Conservation (phyloP, 2,888 invertebrate genomes). For the Drosophila paramelanica region DNA sequence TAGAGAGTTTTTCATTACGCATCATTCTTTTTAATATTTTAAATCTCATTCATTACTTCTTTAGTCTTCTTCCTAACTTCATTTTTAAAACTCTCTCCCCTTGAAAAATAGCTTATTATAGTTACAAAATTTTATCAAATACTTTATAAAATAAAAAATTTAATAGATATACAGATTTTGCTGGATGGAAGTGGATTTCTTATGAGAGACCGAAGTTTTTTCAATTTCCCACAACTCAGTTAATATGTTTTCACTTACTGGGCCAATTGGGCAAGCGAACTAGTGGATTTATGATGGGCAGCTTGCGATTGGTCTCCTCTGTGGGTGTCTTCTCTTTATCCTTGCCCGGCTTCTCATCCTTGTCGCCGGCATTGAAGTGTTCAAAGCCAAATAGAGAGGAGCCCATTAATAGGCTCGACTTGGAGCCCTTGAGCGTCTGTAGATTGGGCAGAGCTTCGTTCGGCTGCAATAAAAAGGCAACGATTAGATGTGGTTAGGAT, state of each 20-base stretch:
- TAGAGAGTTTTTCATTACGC: too few relatives aligned
- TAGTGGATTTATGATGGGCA: constrained; percentile 96
- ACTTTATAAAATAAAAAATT: too few relatives aligned
- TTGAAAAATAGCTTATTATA: too few relatives aligned
- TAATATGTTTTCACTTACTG: constrained; percentile 85
- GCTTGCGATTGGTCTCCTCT: constrained; percentile 88
- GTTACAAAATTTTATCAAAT: too few relatives aligned
- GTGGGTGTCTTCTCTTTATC: constrained; percentile 77
- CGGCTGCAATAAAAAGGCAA: constrained; percentile 77
- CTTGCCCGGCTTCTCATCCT: constrained; percentile 83
- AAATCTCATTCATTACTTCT: too few relatives aligned
- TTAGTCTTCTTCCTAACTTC: too few relatives aligned
- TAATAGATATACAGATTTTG: too few relatives aligned
- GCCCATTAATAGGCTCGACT: constrained; percentile 86
- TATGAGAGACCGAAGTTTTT: too few relatives aligned
- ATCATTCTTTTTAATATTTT: too few relatives aligned
- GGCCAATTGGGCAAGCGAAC: constrained; percentile 96
- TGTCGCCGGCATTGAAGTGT: constrained; percentile 77
- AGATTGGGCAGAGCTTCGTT: constrained; percentile 85
- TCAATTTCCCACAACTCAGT: too few relatives aligned
- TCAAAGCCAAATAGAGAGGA: constrained; percentile 83
- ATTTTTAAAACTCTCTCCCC: too few relatives aligned
- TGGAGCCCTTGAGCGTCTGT: constrained; percentile 87
- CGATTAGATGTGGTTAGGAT: constrained; percentile 43
- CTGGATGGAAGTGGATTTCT: too few relatives aligned